Percentiles rank a stretch among this genome's conserved stretches.
phyloP scores from a whole-genome alignment of 2,888 invertebrate species.

The Rhagonycha lutea region DNA sequence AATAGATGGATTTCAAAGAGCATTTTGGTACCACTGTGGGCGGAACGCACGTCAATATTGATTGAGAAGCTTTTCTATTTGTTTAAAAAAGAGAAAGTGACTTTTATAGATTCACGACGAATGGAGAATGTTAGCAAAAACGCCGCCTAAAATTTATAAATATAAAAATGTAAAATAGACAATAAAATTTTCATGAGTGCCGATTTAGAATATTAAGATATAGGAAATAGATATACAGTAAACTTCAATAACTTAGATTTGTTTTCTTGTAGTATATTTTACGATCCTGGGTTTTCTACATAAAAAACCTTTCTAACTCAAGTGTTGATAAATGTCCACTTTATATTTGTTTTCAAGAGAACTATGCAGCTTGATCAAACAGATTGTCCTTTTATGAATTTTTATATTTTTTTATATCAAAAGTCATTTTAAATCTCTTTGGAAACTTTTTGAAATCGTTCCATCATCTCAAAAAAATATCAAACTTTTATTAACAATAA shows the following conservation, averaged over 20 bases:
- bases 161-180: conserved; percentile 2
- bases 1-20: conserved; percentile 10
- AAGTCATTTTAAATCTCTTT: background rate
- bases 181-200: conserved; percentile 10
- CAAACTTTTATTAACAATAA: background rate
- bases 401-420: background rate
- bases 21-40: conserved; percentile 7
- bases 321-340: conserved; percentile 21
- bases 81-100: conserved; percentile 10
- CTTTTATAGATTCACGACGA: conserved; percentile 7
- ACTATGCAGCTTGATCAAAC: conserved; percentile 16
- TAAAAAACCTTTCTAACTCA: conserved; percentile 5
- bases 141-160: background rate
- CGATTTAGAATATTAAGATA: conserved; percentile 3
- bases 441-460: background rate
- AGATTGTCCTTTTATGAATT: conserved; percentile 16
- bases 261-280: conserved; percentile 14
- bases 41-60: conserved; percentile 16
- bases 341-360: conserved; percentile 14
- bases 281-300: conserved; percentile 4
- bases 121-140: background rate
- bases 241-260: conserved; percentile 18
- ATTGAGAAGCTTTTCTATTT: conserved; percentile 13
- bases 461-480: background rate
- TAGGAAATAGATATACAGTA: conserved; percentile 11